phyloP scores from a whole-genome alignment of 1,140 invertebrate genomes.

The Zophobas atratus region DNA sequence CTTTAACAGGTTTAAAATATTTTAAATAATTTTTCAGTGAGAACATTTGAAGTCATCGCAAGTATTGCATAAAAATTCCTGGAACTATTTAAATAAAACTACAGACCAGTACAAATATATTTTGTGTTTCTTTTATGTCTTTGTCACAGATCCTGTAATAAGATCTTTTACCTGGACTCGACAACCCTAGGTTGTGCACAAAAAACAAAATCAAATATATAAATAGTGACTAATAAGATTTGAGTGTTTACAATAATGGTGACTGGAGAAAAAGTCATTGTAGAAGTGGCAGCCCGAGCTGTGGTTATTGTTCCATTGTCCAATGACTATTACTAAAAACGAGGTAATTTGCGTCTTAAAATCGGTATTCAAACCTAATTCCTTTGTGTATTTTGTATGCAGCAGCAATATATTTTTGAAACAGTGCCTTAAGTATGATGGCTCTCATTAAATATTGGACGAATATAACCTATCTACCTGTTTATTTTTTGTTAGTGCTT shows the following conservation, averaged over 20 bases:
- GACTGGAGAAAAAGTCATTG: slow-evolving; percentile 1
- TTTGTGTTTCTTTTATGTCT: too few species aligned
- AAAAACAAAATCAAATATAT: slow-evolving; percentile 10
- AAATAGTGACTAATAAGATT: slow-evolving; percentile 28
- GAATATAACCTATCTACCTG: slow-evolving; percentile 54
- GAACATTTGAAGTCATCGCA: too few species aligned
- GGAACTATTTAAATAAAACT: too few species aligned
- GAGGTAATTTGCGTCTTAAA: neutral
- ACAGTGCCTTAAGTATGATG: slow-evolving; percentile 49
- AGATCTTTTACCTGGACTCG: neutral
- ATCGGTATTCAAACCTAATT: neutral
- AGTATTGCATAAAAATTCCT: too few species aligned
- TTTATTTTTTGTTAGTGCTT: slow-evolving; percentile 53
- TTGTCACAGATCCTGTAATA: too few species aligned
- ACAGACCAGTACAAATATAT: too few species aligned
- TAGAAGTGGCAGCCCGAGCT: slow-evolving; percentile 3
- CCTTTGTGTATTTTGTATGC: slow-evolving; percentile 23
- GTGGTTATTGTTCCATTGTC: slow-evolving; percentile 12
- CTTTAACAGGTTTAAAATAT: too few species aligned
- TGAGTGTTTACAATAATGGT: slow-evolving; percentile 26
- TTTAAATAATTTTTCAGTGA: too few species aligned
- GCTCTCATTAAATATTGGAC: slow-evolving; percentile 51
- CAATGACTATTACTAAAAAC: neutral
- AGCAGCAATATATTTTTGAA: slow-evolving; percentile 40
- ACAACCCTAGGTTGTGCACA: neutral